Conservation (phyloP, 2,113 vertebrate species). For the Pterocles gutturalis region DNA sequence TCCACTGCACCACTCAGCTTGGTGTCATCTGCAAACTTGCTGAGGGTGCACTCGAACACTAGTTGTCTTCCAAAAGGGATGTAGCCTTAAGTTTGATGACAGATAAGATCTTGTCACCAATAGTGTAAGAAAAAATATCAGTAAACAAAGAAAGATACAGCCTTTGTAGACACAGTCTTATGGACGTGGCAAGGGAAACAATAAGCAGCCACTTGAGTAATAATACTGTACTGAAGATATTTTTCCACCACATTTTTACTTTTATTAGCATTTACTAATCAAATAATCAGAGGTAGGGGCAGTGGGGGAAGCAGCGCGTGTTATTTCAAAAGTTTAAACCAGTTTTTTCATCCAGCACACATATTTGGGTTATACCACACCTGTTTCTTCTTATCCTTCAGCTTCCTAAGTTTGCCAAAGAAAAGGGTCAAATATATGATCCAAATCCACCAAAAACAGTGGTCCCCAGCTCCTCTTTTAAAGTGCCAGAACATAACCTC, state of each 20-base stretch:
- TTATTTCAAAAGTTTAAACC: not conserved
- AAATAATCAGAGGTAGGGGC: not conserved
- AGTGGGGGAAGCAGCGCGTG: accelerated
- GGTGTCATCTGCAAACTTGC: too few relatives aligned
- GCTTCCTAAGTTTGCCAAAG: constrained; percentile 70
- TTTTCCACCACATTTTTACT: not conserved
- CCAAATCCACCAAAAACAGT: constrained; percentile 73
- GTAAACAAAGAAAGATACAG: not conserved
- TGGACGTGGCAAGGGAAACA: not conserved
- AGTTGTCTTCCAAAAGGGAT: not conserved
- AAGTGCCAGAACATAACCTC: constrained; percentile 60
- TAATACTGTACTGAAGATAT: not conserved
- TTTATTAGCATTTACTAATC: not conserved
- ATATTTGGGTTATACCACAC: not conserved
- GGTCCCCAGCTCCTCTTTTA: constrained; percentile 66
- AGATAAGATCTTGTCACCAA: not conserved
- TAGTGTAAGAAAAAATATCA: not conserved
- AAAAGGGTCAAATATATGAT: constrained; percentile 71
- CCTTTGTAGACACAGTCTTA: not conserved
- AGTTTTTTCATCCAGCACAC: not conserved
- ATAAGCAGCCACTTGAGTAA: not conserved
- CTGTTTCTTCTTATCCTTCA: constrained; percentile 57
- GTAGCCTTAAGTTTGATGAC: not conserved
- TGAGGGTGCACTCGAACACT: not conserved
- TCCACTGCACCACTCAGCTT: too few relatives aligned